Percentiles rank a stretch among this genome's conserved stretches.
Evolutionary conservation across 2,113 vertebrate genomes (phyloP).

Genomic region (Halcyon senegalensis): DNA sequence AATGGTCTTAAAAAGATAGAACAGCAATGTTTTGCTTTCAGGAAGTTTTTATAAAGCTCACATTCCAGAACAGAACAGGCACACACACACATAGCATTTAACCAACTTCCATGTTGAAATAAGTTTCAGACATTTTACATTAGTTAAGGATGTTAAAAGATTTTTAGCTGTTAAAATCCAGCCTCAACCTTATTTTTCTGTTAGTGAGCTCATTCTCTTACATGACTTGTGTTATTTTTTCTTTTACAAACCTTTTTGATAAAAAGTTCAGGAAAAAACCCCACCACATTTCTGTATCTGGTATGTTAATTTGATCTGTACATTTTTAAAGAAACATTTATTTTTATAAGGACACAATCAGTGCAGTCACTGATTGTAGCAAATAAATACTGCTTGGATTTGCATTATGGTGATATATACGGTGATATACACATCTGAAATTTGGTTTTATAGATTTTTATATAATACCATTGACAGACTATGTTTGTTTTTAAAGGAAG

Average conservation of each 20-base stretch:
- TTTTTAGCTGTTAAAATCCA: conserved; percentile 19
- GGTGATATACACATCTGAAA: background rate
- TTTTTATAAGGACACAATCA: conserved; percentile 13
- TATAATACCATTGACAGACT: background rate
- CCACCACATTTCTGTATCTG: background rate
- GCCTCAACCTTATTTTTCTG: background rate
- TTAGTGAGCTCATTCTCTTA: background rate
- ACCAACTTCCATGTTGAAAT: background rate
- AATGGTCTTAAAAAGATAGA: conserved; percentile 13
- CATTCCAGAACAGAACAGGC: background rate
- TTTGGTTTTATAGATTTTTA: background rate
- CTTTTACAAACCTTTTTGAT: background rate
- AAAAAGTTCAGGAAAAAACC: background rate
- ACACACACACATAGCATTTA: background rate
- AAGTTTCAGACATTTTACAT: background rate
- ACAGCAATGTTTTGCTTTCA: conserved; percentile 27
- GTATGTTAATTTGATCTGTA: background rate
- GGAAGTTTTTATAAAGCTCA: conserved; percentile 28
- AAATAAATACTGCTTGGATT: background rate
- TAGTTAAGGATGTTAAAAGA: background rate
- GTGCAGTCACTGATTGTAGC: background rate
- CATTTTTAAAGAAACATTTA: background rate
- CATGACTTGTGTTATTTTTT: background rate
- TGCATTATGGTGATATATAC: background rate
- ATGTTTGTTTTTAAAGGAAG: background rate